phyloP scores from a whole-genome alignment of 2,888 invertebrate species.

The Heliconius sara region DNA sequence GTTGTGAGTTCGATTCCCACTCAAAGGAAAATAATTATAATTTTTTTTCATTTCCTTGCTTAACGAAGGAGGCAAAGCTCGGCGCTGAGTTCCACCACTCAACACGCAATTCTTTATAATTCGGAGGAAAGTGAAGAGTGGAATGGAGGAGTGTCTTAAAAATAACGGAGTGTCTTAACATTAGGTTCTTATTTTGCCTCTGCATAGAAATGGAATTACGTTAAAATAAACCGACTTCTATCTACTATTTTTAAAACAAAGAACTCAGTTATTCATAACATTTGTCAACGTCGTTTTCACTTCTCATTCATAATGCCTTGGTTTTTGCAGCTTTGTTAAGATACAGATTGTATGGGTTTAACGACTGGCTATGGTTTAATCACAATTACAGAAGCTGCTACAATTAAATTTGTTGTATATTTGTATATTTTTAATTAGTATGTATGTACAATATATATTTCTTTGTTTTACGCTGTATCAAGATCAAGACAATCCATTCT shows the following conservation, averaged over 20 bases:
- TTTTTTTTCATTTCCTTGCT: no score
- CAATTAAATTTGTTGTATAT: not conserved
- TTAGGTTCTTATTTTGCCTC: not conserved
- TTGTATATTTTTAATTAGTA: not conserved
- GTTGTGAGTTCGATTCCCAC: no score
- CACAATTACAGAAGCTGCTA: not conserved
- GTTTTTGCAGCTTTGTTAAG: slow-evolving; percentile 1
- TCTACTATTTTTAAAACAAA: not conserved
- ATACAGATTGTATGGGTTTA: not conserved
- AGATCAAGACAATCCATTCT: no score
- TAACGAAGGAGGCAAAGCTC: no score
- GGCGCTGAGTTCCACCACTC: not conserved
- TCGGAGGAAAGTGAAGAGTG: not conserved
- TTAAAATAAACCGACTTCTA: not conserved
- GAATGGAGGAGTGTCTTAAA: not conserved
- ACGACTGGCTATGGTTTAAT: not conserved
- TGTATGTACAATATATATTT: not conserved
- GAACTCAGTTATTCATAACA: slow-evolving; percentile 12
- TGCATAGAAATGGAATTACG: not conserved
- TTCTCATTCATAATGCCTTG: slow-evolving; percentile 9
- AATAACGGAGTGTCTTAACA: not conserved
- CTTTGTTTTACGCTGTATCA: not conserved
- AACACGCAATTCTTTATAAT: not conserved
- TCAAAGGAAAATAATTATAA: no score
- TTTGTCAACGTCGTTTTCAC: slow-evolving; percentile 18